Evolutionary conservation across 92 coral and sea anemone genomes (phyloP), one percentile per base, ranked within the genome.

Genomic region (Diadumene lineata): DNA sequence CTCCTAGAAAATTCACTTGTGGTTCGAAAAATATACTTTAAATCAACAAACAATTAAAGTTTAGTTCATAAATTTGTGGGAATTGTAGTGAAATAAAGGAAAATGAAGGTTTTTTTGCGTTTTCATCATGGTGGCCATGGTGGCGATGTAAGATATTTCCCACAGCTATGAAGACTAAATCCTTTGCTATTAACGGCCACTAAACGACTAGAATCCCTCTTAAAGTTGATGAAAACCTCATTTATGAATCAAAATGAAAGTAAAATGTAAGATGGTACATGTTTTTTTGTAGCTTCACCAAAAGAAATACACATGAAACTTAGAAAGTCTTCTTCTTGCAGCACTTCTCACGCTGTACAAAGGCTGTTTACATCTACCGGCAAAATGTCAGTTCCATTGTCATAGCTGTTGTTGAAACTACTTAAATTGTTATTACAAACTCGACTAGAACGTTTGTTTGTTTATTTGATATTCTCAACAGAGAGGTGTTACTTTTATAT

Each of bases 1-100:
- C 75, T 70, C 64, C 75, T 63, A 10, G 46, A 19, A 29, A 32
- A 70, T 30, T 28, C n/a, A 53, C 28, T 70, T 70, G 64, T 53
- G 75, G 75, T 53, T 33, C 64, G 21, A 29, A 32, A 70, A 70
- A 62, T 7, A 7, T n/a, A 28, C 4, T 28, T 43, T 53, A 62
- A 62, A 28, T 26, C 28, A 62, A 62, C 19, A 62, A 62, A 62
- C 24, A 62, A 7, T 1, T 21, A 11, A 58, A 58, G 64, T 29
- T 62, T 62, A 8, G 22, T 21, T 21, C 38, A 18, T 22, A 2
- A 58, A 0, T 53, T 9, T 4, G 4, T 2, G 24, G 3, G 22
- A 58, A 58, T 11, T 58, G 22, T 1, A 58, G 22, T 58, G 15
- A 24, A 58, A 58, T 18, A 3, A 16, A 22, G 1, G 2, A 58